Base-by-base conservation (phyloP, 1,140 invertebrate genomes). In the Drusus annulatus region DNA sequence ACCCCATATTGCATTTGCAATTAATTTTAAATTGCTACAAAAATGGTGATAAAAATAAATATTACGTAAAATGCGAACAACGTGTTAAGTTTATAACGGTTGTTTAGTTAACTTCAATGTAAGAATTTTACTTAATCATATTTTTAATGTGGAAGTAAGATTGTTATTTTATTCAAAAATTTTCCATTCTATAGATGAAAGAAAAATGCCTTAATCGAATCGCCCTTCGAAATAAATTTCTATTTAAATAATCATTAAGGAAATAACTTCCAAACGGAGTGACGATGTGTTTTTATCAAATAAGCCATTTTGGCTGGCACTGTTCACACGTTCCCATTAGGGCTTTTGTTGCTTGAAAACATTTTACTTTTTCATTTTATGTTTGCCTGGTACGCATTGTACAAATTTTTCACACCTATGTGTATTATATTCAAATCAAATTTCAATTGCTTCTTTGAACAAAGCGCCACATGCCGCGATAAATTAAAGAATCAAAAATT, bases 391-490 rank as follows among this genome's bases (percentile, higher is more conserved):
- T 63, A 63, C 60, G 60, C 60, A 63, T 63, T 63, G 60, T 31
- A 63, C 60, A 6, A 63, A 63, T 15, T 16, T 25, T 28, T 10
- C 19, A 63, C 60, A 25, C 60, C 60, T 23, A 63, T 16, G 6
- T 16, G 60, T 62, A 63, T 63, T 63, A 25, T 63, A 63, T 63
- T 63, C 60, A 63, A 63, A 63, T 63, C 60, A 25, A 63, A 63
- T 63, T 63, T 63, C 60, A 63, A 63, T 63, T 63, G 60, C 60
- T 63, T 63, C 60, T 63, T 63, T 63, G 60, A 63, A 63, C 19
- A 62, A 63, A 63, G 31, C 31, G 31, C 31, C 31, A 8, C 31
- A 63, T 16, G 60, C 60, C 60, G 8, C 10, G 60, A 63, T 25
- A 63, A 19, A 63, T 63, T 63, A 63, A 63, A 16, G 25, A 63